Conservation (phyloP, 2,797 vertebrate genomes). For the Rhinoraja longicauda region DNA sequence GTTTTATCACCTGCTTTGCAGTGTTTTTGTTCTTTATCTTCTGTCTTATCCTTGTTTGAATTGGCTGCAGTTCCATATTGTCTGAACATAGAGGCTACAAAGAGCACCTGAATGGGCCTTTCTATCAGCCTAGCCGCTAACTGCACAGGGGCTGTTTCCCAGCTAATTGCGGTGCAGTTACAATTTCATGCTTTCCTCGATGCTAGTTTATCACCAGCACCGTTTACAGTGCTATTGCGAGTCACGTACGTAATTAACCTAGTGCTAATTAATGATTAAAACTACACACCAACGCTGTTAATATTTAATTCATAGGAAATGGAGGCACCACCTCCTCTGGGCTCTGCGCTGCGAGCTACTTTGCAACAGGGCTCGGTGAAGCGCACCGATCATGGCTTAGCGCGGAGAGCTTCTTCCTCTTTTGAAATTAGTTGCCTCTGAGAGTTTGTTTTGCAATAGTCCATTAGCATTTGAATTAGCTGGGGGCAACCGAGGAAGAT, state of each 20-base stretch:
- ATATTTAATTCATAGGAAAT: slow-evolving; percentile 79
- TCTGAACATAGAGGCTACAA: background rate
- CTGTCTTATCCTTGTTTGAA: slow-evolving; percentile 13
- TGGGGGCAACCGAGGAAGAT: slow-evolving; percentile 32
- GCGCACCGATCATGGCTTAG: background rate
- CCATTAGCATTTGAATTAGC: slow-evolving; percentile 39
- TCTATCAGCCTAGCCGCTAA: slow-evolving; percentile 25
- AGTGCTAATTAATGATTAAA: slow-evolving; percentile 98
- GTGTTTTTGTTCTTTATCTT: background rate
- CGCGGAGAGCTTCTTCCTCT: background rate
- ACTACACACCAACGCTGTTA: slow-evolving; percentile 86
- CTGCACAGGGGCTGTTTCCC: slow-evolving; percentile 51
- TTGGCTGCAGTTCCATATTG: background rate
- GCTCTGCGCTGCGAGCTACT: slow-evolving; percentile 11
- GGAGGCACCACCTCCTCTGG: slow-evolving; percentile 51
- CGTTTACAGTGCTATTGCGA: slow-evolving; percentile 60
- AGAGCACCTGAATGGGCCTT: slow-evolving; percentile 4
- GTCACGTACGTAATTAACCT: slow-evolving; percentile 97
- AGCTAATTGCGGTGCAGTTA: slow-evolving; percentile 70
- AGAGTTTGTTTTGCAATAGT: slow-evolving; percentile 37
- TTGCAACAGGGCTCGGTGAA: background rate
- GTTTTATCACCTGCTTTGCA: background rate
- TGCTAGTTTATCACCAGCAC: slow-evolving; percentile 61
- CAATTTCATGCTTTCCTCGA: slow-evolving; percentile 67
- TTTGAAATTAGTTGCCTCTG: slow-evolving; percentile 34